phyloP scores from a whole-genome alignment of 1,140 invertebrate species.

The Sarcophaga bullata region DNA sequence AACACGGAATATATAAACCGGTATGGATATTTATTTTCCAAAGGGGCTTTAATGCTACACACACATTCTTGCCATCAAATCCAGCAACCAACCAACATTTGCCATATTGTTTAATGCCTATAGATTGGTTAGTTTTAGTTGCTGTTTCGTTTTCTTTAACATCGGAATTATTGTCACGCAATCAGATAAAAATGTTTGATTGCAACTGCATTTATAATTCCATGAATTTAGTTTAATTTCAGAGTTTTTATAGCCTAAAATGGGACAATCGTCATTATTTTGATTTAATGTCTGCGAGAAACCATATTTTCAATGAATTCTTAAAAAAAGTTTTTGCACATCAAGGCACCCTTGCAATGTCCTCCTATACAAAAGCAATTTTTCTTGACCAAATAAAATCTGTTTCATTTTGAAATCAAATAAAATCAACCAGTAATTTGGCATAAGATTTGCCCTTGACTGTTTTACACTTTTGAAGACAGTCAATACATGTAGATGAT shows the following conservation, averaged over 20 bases:
- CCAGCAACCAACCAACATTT: neutral
- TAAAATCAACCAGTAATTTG: no score
- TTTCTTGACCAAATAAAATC: no score
- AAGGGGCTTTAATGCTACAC: neutral
- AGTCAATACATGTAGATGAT: no score
- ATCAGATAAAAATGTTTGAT: slow-evolving; percentile 22
- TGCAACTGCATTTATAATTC: slow-evolving; percentile 12
- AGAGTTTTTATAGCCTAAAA: neutral
- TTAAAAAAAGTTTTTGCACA: no score
- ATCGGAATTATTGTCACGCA: slow-evolving; percentile 29
- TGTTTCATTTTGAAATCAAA: no score
- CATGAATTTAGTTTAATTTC: slow-evolving; percentile 25
- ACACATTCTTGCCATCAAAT: neutral
- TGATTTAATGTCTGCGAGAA: no score
- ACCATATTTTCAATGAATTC: no score
- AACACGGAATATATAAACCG: neutral
- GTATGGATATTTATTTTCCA: neutral
- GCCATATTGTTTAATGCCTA: neutral
- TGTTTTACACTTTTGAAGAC: no score
- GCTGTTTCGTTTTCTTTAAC: slow-evolving; percentile 7
- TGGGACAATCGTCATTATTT: no score
- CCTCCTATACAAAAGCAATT: no score
- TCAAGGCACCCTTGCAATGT: no score
- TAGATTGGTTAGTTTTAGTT: slow-evolving; percentile 12
- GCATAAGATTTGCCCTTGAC: no score